These are phyloP conservation scores for Gastracanthus pulcherrimus DNA, from an alignment of 2,888 invertebrate genomes.

Conservation along the genomic window DNA sequence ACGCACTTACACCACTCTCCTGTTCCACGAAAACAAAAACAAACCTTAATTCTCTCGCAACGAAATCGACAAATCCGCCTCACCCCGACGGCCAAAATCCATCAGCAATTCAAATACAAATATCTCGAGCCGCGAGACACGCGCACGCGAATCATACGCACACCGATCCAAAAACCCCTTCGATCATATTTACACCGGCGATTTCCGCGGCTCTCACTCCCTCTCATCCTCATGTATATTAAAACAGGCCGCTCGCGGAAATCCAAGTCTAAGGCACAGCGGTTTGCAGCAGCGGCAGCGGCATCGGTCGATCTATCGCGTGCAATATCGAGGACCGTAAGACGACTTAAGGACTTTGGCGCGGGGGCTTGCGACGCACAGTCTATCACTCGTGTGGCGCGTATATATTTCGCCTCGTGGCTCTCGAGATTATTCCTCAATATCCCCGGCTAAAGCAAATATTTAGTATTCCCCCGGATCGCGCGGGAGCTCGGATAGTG, in stretches of 20 bases:
- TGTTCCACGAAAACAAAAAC: no score
- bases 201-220: background rate
- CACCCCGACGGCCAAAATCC: background rate
- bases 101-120: background rate
- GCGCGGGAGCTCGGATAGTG: background rate
- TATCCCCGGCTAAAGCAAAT: constrained; percentile 25
- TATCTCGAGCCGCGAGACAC: background rate
- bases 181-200: background rate
- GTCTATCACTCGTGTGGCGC: background rate
- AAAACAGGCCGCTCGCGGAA: background rate
- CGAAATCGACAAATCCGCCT: background rate
- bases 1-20: no score
- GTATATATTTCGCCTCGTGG: background rate
- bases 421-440: constrained; percentile 25
- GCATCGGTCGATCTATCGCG: constrained; percentile 10
- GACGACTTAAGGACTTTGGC: constrained; percentile 45
- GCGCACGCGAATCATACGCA: background rate
- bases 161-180: background rate
- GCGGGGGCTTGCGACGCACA: background rate
- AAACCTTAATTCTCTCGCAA: background rate
- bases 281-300: background rate
- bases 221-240: background rate
- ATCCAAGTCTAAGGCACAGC: background rate
- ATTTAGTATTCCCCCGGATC: constrained; percentile 9
- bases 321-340: constrained; percentile 38